A percentile compares a stretch with the other conserved stretches of the same genome.
phyloP scores from a whole-genome alignment of 2,113 vertebrate genomes.

The Chitala chitala region DNA sequence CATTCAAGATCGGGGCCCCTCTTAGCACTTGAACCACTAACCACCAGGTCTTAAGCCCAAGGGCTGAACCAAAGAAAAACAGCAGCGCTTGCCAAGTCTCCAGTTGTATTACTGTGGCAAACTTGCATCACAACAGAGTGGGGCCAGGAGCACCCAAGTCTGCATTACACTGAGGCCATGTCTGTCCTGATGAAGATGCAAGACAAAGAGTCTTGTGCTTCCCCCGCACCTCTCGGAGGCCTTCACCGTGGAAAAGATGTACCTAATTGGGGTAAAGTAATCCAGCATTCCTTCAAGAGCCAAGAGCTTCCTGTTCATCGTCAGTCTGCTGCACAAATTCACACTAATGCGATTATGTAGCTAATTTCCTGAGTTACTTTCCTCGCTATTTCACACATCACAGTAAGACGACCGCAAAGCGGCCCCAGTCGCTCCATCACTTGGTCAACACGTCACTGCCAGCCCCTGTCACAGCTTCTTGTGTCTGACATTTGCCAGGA shows the following conservation, averaged over 20 bases:
- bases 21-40: not conserved
- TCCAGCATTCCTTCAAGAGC: conserved; percentile 66
- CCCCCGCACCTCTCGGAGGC: conserved; percentile 37
- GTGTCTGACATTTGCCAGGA: too few species aligned
- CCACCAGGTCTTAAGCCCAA: not conserved
- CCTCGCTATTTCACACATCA: conserved; percentile 78
- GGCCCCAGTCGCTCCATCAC: conserved; percentile 29
- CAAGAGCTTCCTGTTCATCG: conserved; percentile 71
- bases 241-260: conserved; percentile 41
- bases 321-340: conserved; percentile 72
- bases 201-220: conserved; percentile 15
- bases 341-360: conserved; percentile 84
- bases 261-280: conserved; percentile 50
- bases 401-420: conserved; percentile 53
- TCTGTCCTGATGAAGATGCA: conserved; percentile 10
- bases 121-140: conserved; percentile 20
- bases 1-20: not conserved
- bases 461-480: too few species aligned
- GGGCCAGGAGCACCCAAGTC: not conserved
- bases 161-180: not conserved
- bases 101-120: not conserved
- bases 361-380: conserved; percentile 88
- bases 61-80: too few species aligned
- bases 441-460: conserved; percentile 31
- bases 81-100: too few species aligned